Conservation (phyloP, 2,797 vertebrate genomes). For the Todus mexicanus region DNA sequence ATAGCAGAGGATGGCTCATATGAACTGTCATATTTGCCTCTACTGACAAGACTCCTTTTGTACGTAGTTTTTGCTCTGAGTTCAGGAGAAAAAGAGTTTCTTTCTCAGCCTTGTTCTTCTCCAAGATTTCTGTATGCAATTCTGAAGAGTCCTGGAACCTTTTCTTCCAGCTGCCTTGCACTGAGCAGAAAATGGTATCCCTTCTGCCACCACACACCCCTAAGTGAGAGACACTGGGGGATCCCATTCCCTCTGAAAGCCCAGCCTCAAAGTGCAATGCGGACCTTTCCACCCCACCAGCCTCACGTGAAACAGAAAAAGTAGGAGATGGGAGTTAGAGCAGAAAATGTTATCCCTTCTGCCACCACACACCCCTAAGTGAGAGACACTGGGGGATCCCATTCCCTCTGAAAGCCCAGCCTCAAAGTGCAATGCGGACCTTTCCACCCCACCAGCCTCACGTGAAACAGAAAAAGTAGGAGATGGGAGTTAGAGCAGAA, state of each 20-base stretch:
- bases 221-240: accelerated
- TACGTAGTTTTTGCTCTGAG: background rate
- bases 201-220: background rate
- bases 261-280: accelerated
- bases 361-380: no score
- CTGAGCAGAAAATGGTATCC: background rate
- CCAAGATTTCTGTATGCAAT: background rate
- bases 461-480: background rate
- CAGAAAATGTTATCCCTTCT: background rate
- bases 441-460: background rate
- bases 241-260: background rate
- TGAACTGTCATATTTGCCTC: background rate
- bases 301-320: background rate
- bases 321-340: background rate
- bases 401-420: background rate
- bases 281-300: background rate
- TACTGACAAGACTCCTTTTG: background rate
- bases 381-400: accelerated
- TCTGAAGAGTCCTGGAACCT: background rate
- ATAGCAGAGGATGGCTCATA: background rate
- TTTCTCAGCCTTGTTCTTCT: background rate
- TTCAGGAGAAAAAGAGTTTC: background rate
- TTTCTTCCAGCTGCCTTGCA: background rate
- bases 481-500: background rate
- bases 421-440: accelerated